Percentiles rank a stretch among this genome's conserved stretches.
phyloP scores from a whole-genome alignment of 1,140 invertebrate species.

The Phymastichus coffea region DNA sequence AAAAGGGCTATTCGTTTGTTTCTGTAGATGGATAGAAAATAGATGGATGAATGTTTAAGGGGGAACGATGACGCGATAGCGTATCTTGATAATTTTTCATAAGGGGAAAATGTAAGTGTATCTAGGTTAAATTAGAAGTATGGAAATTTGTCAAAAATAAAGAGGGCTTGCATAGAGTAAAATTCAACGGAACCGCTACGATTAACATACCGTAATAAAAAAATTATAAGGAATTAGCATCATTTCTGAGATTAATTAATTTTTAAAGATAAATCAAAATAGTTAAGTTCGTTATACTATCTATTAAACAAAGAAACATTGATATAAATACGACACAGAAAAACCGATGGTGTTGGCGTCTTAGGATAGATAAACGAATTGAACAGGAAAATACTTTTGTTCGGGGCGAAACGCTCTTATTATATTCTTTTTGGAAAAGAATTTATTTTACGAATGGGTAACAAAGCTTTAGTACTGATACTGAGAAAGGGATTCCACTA shows the following conservation, averaged over 20 bases:
- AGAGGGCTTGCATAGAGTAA: slow-evolving; percentile 12
- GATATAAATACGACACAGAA: slow-evolving; percentile 37
- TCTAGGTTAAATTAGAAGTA: not conserved
- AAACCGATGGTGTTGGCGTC: slow-evolving; percentile 52
- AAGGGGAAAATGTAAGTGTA: not conserved
- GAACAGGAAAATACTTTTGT: slow-evolving; percentile 54
- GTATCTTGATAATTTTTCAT: slow-evolving; percentile 27
- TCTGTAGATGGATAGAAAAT: too few relatives aligned
- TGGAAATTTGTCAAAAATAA: not conserved
- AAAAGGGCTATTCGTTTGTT: too few relatives aligned
- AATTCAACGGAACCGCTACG: slow-evolving; percentile 30
- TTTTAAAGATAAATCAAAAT: slow-evolving; percentile 5
- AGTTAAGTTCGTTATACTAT: slow-evolving; percentile 21
- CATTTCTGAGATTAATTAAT: slow-evolving; percentile 25
- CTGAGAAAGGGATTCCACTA: slow-evolving; percentile 37
- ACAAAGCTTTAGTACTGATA: slow-evolving; percentile 49
- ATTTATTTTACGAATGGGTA: slow-evolving; percentile 53
- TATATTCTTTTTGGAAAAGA: slow-evolving; percentile 45
- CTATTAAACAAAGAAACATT: slow-evolving; percentile 27
- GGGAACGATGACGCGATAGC: slow-evolving; percentile 38
- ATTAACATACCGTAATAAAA: slow-evolving; percentile 31
- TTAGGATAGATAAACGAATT: slow-evolving; percentile 48
- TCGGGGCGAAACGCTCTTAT: slow-evolving; percentile 49
- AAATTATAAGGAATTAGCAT: slow-evolving; percentile 24
- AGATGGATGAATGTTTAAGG: too few relatives aligned